phyloP scores from a whole-genome alignment of 2,113 vertebrate genomes.

The Petaurus breviceps region DNA sequence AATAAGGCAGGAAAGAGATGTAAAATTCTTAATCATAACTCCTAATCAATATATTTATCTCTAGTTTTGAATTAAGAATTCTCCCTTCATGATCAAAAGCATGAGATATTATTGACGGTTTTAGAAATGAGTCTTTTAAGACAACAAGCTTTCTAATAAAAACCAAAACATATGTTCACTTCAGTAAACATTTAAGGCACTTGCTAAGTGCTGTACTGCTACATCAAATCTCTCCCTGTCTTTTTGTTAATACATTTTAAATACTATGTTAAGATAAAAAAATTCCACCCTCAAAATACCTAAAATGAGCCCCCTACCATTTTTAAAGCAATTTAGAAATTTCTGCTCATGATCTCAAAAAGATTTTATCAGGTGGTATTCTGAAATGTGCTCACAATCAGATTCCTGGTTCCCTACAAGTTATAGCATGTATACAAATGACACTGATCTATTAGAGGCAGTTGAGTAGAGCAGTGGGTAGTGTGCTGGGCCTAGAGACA shows the following conservation, averaged over 20 bases:
- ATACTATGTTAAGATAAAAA: neutral
- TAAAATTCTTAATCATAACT: neutral
- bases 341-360: neutral
- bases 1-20: neutral
- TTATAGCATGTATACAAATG: neutral
- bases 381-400: neutral
- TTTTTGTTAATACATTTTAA: neutral
- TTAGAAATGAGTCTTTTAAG: neutral
- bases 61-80: neutral
- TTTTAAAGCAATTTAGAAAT: neutral
- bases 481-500: neutral
- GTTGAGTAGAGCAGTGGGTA: neutral
- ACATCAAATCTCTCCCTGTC: neutral
- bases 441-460: neutral
- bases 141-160: neutral
- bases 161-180: neutral
- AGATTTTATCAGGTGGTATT: neutral
- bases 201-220: neutral
- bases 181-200: neutral
- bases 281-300: neutral
- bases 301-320: neutral
- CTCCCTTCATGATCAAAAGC: neutral
- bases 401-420: neutral
- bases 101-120: neutral
- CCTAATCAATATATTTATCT: too few species aligned